Evolutionary conservation across 2,797 vertebrate genomes (phyloP).

Genomic region (Pyrrhura leucotis): DNA sequence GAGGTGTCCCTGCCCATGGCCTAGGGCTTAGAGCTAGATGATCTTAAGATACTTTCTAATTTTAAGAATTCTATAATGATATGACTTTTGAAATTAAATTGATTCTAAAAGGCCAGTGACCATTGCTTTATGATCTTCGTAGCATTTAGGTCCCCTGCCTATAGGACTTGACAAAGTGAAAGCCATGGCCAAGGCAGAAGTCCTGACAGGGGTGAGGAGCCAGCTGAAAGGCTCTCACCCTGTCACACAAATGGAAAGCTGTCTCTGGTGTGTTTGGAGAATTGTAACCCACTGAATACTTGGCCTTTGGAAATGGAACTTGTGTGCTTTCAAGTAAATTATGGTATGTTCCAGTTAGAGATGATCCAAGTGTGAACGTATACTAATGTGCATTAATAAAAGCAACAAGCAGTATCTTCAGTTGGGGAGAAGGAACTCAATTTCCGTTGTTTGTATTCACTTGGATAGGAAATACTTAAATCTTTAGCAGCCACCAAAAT

Average conservation of each 20-base stretch:
- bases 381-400: not conserved
- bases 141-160: rapidly evolving
- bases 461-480: not conserved
- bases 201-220: not conserved
- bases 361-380: not conserved
- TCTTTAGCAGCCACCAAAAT: not conserved
- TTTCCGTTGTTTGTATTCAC: not conserved
- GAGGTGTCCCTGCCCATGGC: not conserved
- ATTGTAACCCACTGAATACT: not conserved
- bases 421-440: not conserved
- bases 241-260: not conserved
- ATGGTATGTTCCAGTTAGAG: not conserved
- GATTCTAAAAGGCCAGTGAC: not conserved
- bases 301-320: not conserved
- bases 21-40: not conserved
- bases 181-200: not conserved
- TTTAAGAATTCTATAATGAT: not conserved
- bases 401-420: not conserved
- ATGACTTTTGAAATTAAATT: not conserved
- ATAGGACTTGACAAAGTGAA: not conserved
- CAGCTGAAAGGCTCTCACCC: not conserved
- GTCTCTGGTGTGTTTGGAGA: not conserved
- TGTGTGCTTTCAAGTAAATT: not conserved
- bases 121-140: not conserved
- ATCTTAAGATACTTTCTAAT: not conserved